Evolutionary conservation across 2,797 vertebrate species (phyloP).

Genomic region (Gymnoscopelus microlampas): DNA sequence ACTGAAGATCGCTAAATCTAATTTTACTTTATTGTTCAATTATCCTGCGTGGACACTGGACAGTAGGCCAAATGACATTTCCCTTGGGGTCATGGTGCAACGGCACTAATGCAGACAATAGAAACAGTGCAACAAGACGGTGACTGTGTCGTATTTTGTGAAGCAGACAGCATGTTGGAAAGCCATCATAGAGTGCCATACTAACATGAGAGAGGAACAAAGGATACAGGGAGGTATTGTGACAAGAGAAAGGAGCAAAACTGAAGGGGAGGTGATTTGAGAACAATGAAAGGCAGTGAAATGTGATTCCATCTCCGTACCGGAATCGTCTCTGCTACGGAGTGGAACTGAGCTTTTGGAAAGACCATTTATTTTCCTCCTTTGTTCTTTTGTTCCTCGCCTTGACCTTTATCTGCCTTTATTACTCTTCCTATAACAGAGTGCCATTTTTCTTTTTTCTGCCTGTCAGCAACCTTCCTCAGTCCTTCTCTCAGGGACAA

Average conservation of each 20-base stretch:
- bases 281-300: not conserved
- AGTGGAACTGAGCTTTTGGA: too few relatives aligned
- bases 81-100: too few relatives aligned
- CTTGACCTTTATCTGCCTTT: constrained; percentile 61
- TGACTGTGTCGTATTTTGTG: too few relatives aligned
- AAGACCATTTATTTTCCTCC: constrained; percentile 18
- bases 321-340: not conserved
- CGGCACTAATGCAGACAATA: too few relatives aligned
- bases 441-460: constrained; percentile 58
- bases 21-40: too few relatives aligned
- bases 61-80: too few relatives aligned
- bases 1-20: too few relatives aligned
- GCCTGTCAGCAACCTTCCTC: constrained; percentile 57
- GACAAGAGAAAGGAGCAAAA: constrained; percentile 12
- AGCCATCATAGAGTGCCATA: constrained; percentile 17
- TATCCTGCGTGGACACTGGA: too few relatives aligned
- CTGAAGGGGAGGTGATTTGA: too few relatives aligned
- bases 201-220: constrained; percentile 8
- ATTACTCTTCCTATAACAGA: constrained; percentile 44
- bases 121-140: too few relatives aligned
- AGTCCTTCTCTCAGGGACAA: constrained; percentile 48
- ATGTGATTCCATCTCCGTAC: constrained; percentile 14
- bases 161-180: too few relatives aligned
- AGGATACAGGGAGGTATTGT: constrained; percentile 17
- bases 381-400: constrained; percentile 45